Conservation (phyloP, 2,113 vertebrate genomes). For the Oryzias javanicus region DNA sequence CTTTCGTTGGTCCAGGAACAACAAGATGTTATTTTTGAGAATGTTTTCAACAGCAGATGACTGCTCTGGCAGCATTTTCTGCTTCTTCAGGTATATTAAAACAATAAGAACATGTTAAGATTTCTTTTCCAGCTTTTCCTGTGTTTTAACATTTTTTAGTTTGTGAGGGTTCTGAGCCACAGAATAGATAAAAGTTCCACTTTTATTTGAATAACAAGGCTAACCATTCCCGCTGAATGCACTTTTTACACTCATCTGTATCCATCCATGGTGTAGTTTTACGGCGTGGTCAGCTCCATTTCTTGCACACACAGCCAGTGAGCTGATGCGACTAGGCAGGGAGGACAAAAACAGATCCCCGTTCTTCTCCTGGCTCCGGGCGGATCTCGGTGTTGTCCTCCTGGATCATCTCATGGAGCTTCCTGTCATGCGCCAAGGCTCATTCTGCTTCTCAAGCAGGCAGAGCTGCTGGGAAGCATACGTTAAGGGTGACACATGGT, state of each 20-base stretch:
- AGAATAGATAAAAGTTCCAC: no score
- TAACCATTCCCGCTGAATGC: neutral
- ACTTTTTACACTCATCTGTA: neutral
- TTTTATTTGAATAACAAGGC: no score
- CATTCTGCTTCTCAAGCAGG: slow-evolving; percentile 17
- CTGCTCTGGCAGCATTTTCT: no score
- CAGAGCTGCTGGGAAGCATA: slow-evolving; percentile 60
- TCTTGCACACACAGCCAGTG: slow-evolving; percentile 4
- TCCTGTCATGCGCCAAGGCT: slow-evolving; percentile 33
- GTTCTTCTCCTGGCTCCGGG: slow-evolving; percentile 25
- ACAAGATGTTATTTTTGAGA: no score
- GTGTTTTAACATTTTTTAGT: no score
- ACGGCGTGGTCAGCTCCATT: neutral
- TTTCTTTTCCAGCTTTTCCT: no score
- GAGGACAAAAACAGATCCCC: slow-evolving; percentile 31
- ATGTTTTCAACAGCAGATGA: no score
- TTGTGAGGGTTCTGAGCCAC: no score
- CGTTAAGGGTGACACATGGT: slow-evolving; percentile 64
- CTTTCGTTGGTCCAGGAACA: no score
- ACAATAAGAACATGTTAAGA: no score
- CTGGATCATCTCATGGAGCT: slow-evolving; percentile 63
- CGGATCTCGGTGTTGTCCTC: slow-evolving; percentile 55
- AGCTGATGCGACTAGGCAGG: slow-evolving; percentile 18
- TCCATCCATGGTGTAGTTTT: neutral
- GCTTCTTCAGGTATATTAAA: no score